A percentile compares a stretch with the other conserved stretches of the same genome.
Conservation (phyloP, 2,113 vertebrate species). For the Oryzias curvinotus region DNA sequence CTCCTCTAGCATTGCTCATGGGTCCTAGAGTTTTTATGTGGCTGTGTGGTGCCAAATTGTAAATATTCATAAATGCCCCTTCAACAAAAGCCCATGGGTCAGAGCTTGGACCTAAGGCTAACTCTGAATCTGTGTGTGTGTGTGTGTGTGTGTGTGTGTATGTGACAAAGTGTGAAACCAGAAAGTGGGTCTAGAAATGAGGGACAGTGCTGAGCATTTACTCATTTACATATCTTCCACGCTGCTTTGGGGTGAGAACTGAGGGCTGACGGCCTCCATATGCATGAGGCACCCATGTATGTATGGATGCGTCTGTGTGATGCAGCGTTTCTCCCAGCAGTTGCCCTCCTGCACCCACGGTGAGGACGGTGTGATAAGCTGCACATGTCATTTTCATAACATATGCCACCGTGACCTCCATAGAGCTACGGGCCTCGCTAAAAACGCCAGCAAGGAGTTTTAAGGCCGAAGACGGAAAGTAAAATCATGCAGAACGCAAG, state of each 20-base stretch:
- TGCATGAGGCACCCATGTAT: constrained; percentile 68
- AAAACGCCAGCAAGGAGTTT: constrained; percentile 21
- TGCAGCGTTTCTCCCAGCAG: constrained; percentile 54
- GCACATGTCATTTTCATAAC: constrained; percentile 65
- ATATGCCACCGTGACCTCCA: constrained; percentile 60
- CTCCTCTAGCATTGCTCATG: constrained; percentile 45
- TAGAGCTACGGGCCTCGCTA: constrained; percentile 46
- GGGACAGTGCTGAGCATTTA: constrained; percentile 60
- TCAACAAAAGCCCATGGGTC: constrained; percentile 59
- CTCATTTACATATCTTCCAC: constrained; percentile 73
- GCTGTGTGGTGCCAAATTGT: constrained; percentile 59
- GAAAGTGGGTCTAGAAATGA: constrained; percentile 6
- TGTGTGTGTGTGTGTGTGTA: constrained; percentile 17
- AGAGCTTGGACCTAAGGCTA: constrained; percentile 41
- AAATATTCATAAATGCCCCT: constrained; percentile 74
- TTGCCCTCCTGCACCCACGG: constrained; percentile 34
- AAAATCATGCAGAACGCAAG: constrained; percentile 20
- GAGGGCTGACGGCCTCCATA: constrained; percentile 66
- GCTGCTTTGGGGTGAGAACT: constrained; percentile 62
- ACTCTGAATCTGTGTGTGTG: constrained; percentile 18
- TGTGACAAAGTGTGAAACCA: background rate
- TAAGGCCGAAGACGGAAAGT: constrained; percentile 47
- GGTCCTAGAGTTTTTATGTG: constrained; percentile 40
- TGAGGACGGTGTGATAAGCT: constrained; percentile 60
- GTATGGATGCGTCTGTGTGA: constrained; percentile 5